These are phyloP conservation scores for Crotalus horridus DNA, from an alignment of 2,113 vertebrate species.

Conservation along the genomic window DNA sequence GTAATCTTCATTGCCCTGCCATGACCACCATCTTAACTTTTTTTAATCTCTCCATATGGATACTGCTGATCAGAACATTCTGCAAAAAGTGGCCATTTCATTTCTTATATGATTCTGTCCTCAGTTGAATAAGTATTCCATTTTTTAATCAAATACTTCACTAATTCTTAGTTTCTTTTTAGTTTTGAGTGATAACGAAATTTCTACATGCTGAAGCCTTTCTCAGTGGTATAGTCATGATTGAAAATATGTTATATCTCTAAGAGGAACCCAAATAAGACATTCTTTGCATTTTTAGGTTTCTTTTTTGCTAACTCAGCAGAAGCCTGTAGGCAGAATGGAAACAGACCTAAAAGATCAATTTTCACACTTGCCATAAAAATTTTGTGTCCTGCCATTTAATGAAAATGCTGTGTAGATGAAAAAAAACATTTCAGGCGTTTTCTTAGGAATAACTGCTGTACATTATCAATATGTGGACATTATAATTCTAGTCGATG, in stretches of 20 bases:
- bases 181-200: neutral
- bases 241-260: neutral
- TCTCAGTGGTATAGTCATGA: neutral
- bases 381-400: conserved; percentile 23
- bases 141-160: neutral
- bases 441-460: conserved; percentile 7
- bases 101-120: neutral
- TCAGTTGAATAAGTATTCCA: neutral
- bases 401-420: neutral
- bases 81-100: neutral
- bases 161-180: conserved; percentile 5
- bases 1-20: neutral
- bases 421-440: neutral
- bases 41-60: neutral
- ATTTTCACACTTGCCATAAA: conserved; percentile 19
- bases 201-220: neutral
- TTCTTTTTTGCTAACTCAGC: neutral
- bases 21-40: neutral
- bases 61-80: neutral
- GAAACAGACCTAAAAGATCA: neutral
- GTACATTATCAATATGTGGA: neutral
- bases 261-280: neutral
- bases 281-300: neutral
- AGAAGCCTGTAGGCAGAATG: neutral
- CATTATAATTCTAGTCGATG: neutral